Percentiles rank a stretch among this genome's conserved stretches.
Evolutionary conservation across 2,888 invertebrate species (phyloP).

Genomic region (Oegoconia quadripuncta): DNA sequence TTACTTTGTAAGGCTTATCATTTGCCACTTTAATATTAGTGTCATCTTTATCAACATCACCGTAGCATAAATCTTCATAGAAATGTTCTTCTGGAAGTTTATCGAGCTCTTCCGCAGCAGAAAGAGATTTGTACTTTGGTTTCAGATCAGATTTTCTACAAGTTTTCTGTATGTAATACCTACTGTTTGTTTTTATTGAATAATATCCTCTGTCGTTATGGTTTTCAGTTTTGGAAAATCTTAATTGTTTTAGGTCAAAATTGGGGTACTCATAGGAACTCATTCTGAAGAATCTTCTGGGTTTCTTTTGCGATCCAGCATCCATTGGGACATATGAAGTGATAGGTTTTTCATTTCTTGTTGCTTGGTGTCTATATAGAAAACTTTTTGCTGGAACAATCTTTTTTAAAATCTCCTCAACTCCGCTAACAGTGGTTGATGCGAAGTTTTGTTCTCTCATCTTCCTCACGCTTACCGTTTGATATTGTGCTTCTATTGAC

Average conservation of each 20-base stretch:
- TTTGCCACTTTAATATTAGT: conserved; percentile 15
- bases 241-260: conserved; percentile 47
- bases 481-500: conserved; percentile 52
- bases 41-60: conserved; percentile 40
- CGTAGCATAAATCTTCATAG: conserved; percentile 67
- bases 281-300: conserved; percentile 52
- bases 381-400: conserved; percentile 69
- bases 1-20: conserved; percentile 53
- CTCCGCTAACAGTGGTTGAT: conserved; percentile 33
- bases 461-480: conserved; percentile 48
- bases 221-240: conserved; percentile 49
- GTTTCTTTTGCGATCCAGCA: conserved; percentile 43
- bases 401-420: conserved; percentile 61
- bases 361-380: conserved; percentile 57
- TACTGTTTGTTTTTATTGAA: conserved; percentile 55
- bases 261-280: conserved; percentile 66
- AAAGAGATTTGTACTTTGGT: conserved; percentile 56
- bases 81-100: conserved; percentile 61
- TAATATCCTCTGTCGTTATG: conserved; percentile 63
- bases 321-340: conserved; percentile 71
- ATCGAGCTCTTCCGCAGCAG: conserved; percentile 44
- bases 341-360: conserved; percentile 34
- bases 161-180: conserved; percentile 44
- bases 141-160: conserved; percentile 45
- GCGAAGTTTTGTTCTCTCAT: conserved; percentile 27